phyloP scores from a whole-genome alignment of 2,113 vertebrate species.

The Plecturocebus donacophilus region DNA sequence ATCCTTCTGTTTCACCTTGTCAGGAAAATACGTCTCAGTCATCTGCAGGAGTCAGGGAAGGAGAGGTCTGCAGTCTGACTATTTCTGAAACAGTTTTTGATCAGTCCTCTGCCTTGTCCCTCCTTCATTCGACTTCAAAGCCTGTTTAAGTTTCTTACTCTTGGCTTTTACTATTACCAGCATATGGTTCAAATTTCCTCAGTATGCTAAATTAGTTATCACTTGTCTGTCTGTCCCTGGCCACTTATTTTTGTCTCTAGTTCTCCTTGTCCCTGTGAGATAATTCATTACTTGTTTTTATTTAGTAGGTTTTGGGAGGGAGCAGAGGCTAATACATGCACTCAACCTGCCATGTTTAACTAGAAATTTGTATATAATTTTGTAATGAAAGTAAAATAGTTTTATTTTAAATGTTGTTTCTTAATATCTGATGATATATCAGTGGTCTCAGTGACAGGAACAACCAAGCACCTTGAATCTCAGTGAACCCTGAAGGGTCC shows the following conservation, averaged over 20 bases:
- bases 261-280: background rate
- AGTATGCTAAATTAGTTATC: background rate
- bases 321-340: background rate
- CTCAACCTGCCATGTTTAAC: background rate
- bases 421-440: background rate
- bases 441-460: background rate
- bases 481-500: background rate
- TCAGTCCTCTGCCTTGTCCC: background rate
- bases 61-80: background rate
- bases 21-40: background rate
- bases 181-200: background rate
- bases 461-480: background rate
- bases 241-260: background rate
- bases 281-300: background rate
- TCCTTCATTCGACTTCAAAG: background rate
- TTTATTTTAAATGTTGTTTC: background rate
- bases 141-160: background rate
- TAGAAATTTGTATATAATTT: constrained; percentile 28
- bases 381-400: background rate
- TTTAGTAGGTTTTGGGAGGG: background rate
- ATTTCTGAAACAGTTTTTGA: background rate
- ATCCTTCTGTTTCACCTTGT: background rate
- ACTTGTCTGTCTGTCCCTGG: background rate
- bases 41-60: background rate
- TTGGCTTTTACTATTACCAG: background rate